A percentile compares a stretch with the other conserved stretches of the same genome.
phyloP scores from a whole-genome alignment of 1,140 invertebrate genomes.

The Bombus cullumanus region DNA sequence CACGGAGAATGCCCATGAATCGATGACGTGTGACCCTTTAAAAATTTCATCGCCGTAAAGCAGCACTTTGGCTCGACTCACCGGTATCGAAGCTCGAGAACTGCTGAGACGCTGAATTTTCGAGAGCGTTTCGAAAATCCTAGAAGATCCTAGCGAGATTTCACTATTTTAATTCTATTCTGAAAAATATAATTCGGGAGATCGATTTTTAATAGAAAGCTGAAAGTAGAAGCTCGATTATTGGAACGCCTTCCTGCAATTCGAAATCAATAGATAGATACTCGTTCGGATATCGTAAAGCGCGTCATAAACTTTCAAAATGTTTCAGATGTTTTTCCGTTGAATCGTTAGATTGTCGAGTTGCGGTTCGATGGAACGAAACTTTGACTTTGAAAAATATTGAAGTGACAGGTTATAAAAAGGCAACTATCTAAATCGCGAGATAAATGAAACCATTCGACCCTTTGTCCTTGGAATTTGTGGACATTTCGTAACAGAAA shows the following conservation, averaged over 20 bases:
- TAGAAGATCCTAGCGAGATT: no score
- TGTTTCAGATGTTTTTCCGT: no score
- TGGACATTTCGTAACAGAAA: neutral
- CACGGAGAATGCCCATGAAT: neutral
- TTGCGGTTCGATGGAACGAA: neutral
- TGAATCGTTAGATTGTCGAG: no score
- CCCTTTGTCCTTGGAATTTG: neutral
- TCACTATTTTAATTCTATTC: no score
- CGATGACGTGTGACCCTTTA: neutral
- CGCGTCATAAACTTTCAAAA: no score
- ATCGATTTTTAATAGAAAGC: no score
- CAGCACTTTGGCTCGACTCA: neutral
- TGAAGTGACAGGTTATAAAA: neutral
- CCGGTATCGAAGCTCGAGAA: neutral
- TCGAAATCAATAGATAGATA: no score
- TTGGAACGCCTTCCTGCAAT: no score
- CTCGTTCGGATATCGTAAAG: no score
- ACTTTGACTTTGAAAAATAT: neutral
- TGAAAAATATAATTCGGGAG: no score
- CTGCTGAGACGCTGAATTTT: neutral
- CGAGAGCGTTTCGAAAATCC: neutral
- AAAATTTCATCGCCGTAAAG: conserved; percentile 13
- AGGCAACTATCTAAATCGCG: neutral
- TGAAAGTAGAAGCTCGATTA: no score
- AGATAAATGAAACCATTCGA: neutral